Percentiles rank a stretch among this genome's conserved stretches.
phyloP scores from a whole-genome alignment of 92 coral and sea anemone genomes.

The Phenganax marumi region DNA sequence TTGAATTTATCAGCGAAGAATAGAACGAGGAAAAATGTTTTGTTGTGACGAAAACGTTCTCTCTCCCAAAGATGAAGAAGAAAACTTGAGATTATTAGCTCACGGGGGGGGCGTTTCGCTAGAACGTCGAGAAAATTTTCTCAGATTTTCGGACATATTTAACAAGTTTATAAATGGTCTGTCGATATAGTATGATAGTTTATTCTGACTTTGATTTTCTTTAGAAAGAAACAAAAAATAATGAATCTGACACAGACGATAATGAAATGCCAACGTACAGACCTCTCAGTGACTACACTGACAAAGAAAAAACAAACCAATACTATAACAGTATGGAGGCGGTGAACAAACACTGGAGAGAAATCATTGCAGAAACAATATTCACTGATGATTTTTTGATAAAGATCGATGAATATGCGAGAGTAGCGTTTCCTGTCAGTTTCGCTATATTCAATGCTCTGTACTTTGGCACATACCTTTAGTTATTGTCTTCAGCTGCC shows the following conservation, averaged over 20 bases:
- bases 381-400: conserved; percentile 60
- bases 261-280: conserved; percentile 32
- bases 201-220: conserved; percentile 2
- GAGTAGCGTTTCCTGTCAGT: conserved; percentile 67
- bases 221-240: conserved; percentile 49
- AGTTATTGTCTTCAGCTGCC: neutral
- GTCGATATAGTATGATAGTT: no score
- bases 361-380: conserved; percentile 37
- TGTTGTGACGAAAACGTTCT: neutral
- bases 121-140: no score
- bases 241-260: conserved; percentile 43
- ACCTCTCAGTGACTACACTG: conserved; percentile 35
- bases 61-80: no score
- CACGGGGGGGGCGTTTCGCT: no score
- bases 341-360: conserved; percentile 28
- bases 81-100: no score
- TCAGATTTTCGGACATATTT: no score
- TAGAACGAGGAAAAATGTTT: conserved; percentile 36
- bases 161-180: no score
- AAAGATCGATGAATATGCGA: conserved; percentile 74
- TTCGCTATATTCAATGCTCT: conserved; percentile 69
- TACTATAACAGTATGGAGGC: conserved; percentile 37
- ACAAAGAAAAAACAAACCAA: conserved; percentile 4
- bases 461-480: conserved; percentile 57
- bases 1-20: conserved; percentile 14